Percentiles rank a stretch among this genome's conserved stretches.
Evolutionary conservation across 2,797 vertebrate genomes (phyloP).

Genomic region (Falco columbarius): DNA sequence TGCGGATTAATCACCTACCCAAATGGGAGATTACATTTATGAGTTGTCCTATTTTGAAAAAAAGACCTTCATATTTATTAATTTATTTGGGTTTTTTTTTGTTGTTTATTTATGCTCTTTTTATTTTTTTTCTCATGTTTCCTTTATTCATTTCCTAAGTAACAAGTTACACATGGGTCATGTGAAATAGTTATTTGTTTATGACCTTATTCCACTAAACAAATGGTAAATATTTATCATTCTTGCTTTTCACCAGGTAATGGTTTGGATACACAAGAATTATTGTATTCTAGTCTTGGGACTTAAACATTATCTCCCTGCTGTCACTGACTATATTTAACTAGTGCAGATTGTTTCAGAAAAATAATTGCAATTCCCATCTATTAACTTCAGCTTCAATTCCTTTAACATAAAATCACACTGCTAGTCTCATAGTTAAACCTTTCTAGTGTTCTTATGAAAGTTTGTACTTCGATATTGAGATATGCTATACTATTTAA

Average conservation of each 20-base stretch:
- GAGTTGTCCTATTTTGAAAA: background rate
- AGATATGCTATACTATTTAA: background rate
- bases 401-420: background rate
- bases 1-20: background rate
- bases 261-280: constrained; percentile 33
- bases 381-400: background rate
- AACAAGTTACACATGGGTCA: background rate
- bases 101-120: background rate
- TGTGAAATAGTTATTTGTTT: background rate
- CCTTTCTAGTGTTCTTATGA: background rate
- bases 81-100: background rate
- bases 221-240: constrained; percentile 28
- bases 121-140: background rate
- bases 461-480: background rate
- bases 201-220: background rate
- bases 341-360: background rate
- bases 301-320: background rate
- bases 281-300: background rate
- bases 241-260: constrained; percentile 21
- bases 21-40: background rate
- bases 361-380: constrained; percentile 4
- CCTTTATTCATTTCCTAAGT: background rate
- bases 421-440: background rate
- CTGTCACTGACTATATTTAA: background rate
- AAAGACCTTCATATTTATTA: background rate